Percentiles rank a stretch among this genome's conserved stretches.
Evolutionary conservation across 2,797 vertebrate genomes (phyloP).

Genomic region (Pseudomugil gertrudae): DNA sequence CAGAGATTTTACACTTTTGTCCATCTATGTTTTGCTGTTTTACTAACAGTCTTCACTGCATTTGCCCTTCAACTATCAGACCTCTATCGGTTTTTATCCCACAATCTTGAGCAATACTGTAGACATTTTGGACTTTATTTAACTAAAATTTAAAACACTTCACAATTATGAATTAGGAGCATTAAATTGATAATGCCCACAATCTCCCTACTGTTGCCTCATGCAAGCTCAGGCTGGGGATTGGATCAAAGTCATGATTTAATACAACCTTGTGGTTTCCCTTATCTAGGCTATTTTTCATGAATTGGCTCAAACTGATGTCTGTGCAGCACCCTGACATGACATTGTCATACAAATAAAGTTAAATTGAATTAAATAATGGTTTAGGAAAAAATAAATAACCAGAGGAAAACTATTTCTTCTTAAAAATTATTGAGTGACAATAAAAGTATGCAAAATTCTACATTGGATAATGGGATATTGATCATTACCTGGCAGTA

Average conservation of each 20-base stretch:
- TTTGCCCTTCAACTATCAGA: neutral
- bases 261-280: too few relatives aligned
- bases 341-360: too few relatives aligned
- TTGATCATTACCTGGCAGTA: conserved; percentile 90
- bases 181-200: too few relatives aligned
- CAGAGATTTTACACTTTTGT: neutral
- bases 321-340: too few relatives aligned
- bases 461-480: neutral
- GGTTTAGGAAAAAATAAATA: neutral
- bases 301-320: too few relatives aligned
- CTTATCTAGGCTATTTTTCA: too few relatives aligned
- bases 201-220: too few relatives aligned
- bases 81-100: neutral
- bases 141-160: neutral
- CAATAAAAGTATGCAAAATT: neutral
- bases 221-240: too few relatives aligned
- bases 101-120: neutral
- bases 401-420: neutral
- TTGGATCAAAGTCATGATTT: too few relatives aligned
- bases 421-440: neutral
- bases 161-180: too few relatives aligned
- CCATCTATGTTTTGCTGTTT: neutral
- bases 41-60: neutral
- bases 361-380: too few relatives aligned
- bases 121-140: neutral